Base-by-base conservation (phyloP, 2,888 invertebrate species). In the Druceiella hillmani region DNA sequence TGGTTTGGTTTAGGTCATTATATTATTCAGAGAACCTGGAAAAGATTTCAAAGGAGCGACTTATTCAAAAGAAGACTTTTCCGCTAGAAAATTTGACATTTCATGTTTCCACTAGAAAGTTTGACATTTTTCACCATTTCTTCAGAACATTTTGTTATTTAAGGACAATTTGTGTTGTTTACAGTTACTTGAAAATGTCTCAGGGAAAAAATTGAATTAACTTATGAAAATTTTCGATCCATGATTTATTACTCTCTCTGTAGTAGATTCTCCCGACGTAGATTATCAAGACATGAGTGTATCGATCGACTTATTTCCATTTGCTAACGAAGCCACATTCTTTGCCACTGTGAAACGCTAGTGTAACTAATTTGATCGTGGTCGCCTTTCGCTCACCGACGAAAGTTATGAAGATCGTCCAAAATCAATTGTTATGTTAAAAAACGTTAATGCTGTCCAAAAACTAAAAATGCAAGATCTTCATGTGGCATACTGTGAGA, bases 361-460 rank as follows among this genome's bases (percentile, higher is more conserved):
- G n/a, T n/a, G n/a, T n/a, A n/a, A n/a, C n/a, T n/a, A n/a, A n/a
- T n/a, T n/a, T n/a, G n/a, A n/a, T n/a, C n/a, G n/a, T n/a, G n/a
- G n/a, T n/a, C n/a, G n/a, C n/a, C n/a, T n/a, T n/a, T n/a, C n/a
- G n/a, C n/a, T n/a, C n/a, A n/a, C n/a, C n/a, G n/a, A n/a, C n/a
- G n/a, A n/a, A n/a, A n/a, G n/a, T n/a, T n/a, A n/a, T n/a, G 16
- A 29, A 3, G 3, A 13, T 28, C 7, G 38, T 30, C 24, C 13
- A 20, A 20, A 20, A 20, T 20, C 9, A 6, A 9, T 20, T 20
- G 22, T 20, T 20, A 9, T 20, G 27, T 43, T 42, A 33, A 36
- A 52, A 51, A 53, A 38, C 41, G 48, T 51, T 34, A 45, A 54
- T 48, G 47, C 46, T 45, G 46, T 52, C 46, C 50, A 45, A 14